phyloP scores from a whole-genome alignment of 2,888 invertebrate species.

The Lepidochrysops patricia region DNA sequence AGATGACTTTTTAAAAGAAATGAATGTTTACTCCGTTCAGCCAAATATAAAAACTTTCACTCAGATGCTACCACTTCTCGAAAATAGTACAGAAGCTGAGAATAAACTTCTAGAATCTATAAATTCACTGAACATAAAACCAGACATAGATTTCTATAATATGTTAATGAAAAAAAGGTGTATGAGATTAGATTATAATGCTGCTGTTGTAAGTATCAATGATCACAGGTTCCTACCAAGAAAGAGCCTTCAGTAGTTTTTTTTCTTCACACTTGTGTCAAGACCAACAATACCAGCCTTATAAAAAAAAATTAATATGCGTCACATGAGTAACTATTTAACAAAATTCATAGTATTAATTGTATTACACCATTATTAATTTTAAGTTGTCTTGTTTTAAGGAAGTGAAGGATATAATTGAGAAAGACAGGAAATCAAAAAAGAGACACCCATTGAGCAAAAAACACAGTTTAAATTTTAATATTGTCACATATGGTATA shows the following conservation, averaged over 20 bases:
- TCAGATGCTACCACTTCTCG: constrained; percentile 81
- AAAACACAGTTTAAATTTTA: constrained; percentile 71
- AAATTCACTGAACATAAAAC: constrained; percentile 71
- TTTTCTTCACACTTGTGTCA: too few relatives aligned
- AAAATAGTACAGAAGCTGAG: constrained; percentile 79
- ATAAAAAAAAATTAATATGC: too few relatives aligned
- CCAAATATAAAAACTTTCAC: constrained; percentile 89
- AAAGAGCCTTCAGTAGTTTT: too few relatives aligned
- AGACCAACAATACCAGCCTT: too few relatives aligned
- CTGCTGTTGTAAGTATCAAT: constrained; percentile 81
- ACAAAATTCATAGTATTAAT: too few relatives aligned
- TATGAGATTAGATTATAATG: constrained; percentile 78
- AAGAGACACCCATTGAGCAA: constrained; percentile 50
- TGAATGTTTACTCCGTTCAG: constrained; percentile 77
- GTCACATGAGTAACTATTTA: too few relatives aligned
- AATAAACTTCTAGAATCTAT: constrained; percentile 78
- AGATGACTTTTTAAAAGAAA: constrained; percentile 82
- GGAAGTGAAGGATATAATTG: constrained; percentile 74
- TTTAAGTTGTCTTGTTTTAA: constrained; percentile 37
- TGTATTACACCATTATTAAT: neutral
- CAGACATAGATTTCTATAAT: constrained; percentile 90
- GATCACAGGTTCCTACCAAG: too few relatives aligned
- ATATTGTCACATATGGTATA: constrained; percentile 90
- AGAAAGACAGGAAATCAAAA: constrained; percentile 53
- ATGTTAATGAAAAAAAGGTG: constrained; percentile 88